Percentiles rank a stretch among this genome's conserved stretches.
These are phyloP conservation scores for Ommatoiulus sabulosus DNA, from an alignment of 2,888 invertebrate genomes.

Conservation along the genomic window DNA sequence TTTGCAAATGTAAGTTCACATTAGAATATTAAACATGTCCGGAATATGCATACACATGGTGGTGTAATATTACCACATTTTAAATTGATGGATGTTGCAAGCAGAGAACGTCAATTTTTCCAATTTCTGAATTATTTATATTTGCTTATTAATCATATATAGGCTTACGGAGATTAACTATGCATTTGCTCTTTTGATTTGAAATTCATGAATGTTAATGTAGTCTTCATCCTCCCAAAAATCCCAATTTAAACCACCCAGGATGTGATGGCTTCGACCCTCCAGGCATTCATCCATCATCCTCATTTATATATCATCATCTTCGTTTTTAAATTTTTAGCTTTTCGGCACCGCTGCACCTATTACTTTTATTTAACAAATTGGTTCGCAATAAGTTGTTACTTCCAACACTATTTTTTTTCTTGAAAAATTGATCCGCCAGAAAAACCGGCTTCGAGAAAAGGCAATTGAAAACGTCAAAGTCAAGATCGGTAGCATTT, in stretches of 20 bases:
- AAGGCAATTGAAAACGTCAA: constrained; percentile 37
- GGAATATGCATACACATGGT: too few species aligned
- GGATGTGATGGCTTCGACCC: neutral
- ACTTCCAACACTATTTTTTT: constrained; percentile 3
- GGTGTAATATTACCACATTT: too few species aligned
- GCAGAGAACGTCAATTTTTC: neutral
- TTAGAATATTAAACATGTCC: too few species aligned
- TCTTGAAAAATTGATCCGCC: neutral
- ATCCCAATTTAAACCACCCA: constrained; percentile 6
- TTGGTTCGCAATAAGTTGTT: constrained; percentile 41
- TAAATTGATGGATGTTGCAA: too few species aligned
- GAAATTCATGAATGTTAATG: constrained; percentile 28
- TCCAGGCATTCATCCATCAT: neutral
- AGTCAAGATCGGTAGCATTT: constrained; percentile 38
- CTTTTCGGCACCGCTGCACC: constrained; percentile 4
- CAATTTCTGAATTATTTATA: neutral
- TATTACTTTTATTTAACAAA: constrained; percentile 37
- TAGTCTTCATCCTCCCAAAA: neutral
- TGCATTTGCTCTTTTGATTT: neutral
- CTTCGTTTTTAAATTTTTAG: constrained; percentile 22
- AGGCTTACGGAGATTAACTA: neutral
- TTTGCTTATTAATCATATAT: neutral
- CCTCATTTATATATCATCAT: constrained; percentile 39
- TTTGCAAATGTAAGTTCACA: too few species aligned
- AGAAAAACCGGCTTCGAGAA: constrained; percentile 1